Base-by-base conservation (phyloP, 1,140 invertebrate species). In the Rhizoglyphus robini region DNA sequence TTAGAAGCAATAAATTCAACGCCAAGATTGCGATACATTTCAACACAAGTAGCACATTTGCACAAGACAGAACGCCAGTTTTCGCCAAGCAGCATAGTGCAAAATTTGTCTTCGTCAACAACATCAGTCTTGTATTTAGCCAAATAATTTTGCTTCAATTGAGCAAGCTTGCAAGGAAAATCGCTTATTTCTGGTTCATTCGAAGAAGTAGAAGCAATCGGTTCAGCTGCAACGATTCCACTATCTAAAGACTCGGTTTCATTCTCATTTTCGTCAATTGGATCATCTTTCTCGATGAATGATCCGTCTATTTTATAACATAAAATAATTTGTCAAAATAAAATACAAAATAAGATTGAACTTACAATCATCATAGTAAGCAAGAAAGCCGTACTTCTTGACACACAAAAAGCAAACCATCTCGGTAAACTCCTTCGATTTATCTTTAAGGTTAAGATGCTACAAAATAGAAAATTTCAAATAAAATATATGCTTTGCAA, bases 351-450 rank as follows among this genome's bases (percentile, higher is more conserved):
- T 8, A 11, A 54, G 23, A 54, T 25, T 25, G 15, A 32, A 25
- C n/a, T n/a, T 32, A 25, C 51, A 8, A 8, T 54, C 51, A 11
- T 27, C 23, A 32, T 92, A 93, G 70, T 83, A 77, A 77, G 83
- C 81, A 0, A 94, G 76, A 73, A 92, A 90, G 11, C 81, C 75
- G 76, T 86, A 81, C 60, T 81, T 80, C 11, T 81, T 78, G 81
- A 90, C 88, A 86, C 79, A 80, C 1, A 31, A 63, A 5, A 48
- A 65, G 71, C 79, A 82, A n/a, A 80, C 83, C 83, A 93, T 86
- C 79, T 93, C 87, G 67, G 81, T 79, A 75, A 84, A 88, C 20
- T 81, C 70, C 23, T 51, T 51, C 23, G 3, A 51, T 51, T 51
- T 13, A 8, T 15, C 15, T 60, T 72, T 63, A 51, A 73, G 76